A percentile compares a stretch with the other conserved stretches of the same genome.
Evolutionary conservation across 2,888 invertebrate genomes (phyloP).

Genomic region (Campoplex nolae): DNA sequence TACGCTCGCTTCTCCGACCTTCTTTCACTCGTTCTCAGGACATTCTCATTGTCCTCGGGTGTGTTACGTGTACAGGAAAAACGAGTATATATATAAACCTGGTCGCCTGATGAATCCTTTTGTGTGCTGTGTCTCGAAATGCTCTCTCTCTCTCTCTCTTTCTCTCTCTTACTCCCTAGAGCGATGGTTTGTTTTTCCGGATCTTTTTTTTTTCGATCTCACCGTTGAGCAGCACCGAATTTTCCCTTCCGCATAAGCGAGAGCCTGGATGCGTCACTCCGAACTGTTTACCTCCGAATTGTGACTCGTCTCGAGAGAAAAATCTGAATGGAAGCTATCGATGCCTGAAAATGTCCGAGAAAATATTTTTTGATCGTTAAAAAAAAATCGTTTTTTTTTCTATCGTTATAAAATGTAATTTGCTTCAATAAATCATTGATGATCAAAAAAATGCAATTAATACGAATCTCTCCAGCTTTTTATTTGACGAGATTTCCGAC

Average conservation of each 20-base stretch:
- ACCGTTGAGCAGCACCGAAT: slow-evolving; percentile 18
- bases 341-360: neutral
- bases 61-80: slow-evolving; percentile 51
- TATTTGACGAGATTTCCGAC: no score
- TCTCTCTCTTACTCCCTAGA: neutral
- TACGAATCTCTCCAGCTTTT: no score
- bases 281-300: slow-evolving; percentile 12
- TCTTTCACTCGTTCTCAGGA: slow-evolving; percentile 45
- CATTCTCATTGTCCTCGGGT: slow-evolving; percentile 51
- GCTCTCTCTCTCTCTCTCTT: slow-evolving; percentile 11
- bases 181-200: slow-evolving; percentile 47
- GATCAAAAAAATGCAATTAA: no score
- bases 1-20: slow-evolving; percentile 46
- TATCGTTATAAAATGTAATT: neutral
- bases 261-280: neutral
- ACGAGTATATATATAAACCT: slow-evolving; percentile 48
- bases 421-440: no score
- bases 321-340: neutral
- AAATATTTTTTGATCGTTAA: neutral
- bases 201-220: slow-evolving; percentile 32
- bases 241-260: neutral
- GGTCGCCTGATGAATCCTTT: slow-evolving; percentile 55
- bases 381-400: neutral
- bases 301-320: slow-evolving; percentile 12
- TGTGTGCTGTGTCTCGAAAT: slow-evolving; percentile 37